phyloP scores from a whole-genome alignment of 2,888 invertebrate species.

The Keiferia lycopersicella region DNA sequence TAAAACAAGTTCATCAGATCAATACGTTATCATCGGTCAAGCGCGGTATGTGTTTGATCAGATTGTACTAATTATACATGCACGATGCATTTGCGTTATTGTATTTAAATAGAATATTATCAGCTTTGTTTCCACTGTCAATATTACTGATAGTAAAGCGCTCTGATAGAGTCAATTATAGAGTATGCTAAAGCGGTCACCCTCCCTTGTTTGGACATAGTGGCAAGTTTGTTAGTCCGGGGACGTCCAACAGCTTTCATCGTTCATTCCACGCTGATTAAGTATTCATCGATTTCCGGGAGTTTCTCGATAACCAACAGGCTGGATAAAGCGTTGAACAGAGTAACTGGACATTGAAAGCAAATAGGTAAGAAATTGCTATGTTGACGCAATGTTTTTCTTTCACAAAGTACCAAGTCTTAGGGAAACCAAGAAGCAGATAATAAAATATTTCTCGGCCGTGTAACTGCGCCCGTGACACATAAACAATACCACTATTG shows the following conservation, averaged over 20 bases:
- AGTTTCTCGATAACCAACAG: background rate
- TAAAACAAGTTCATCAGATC: background rate
- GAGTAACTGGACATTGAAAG: background rate
- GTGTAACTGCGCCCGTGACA: conserved; percentile 9
- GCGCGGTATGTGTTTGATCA: background rate
- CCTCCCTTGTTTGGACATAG: background rate
- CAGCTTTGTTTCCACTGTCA: background rate
- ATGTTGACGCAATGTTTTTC: no score
- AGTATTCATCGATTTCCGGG: background rate
- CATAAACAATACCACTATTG: conserved; percentile 14
- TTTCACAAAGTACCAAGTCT: background rate
- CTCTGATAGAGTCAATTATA: background rate
- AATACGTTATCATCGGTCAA: background rate
- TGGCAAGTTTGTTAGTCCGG: background rate
- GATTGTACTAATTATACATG: background rate
- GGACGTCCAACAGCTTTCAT: background rate
- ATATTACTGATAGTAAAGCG: no score
- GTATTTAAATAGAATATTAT: conserved; percentile 1
- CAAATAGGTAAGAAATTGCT: background rate
- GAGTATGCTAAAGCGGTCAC: background rate
- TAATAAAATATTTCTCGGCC: background rate
- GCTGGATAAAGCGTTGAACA: background rate
- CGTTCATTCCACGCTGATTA: conserved; percentile 4
- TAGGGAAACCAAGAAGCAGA: background rate
- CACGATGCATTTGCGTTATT: background rate